Evolutionary conservation across 2,113 vertebrate genomes (phyloP), one percentile per base, ranked within the genome.

Genomic region (Nothobranchius kuhntae): DNA sequence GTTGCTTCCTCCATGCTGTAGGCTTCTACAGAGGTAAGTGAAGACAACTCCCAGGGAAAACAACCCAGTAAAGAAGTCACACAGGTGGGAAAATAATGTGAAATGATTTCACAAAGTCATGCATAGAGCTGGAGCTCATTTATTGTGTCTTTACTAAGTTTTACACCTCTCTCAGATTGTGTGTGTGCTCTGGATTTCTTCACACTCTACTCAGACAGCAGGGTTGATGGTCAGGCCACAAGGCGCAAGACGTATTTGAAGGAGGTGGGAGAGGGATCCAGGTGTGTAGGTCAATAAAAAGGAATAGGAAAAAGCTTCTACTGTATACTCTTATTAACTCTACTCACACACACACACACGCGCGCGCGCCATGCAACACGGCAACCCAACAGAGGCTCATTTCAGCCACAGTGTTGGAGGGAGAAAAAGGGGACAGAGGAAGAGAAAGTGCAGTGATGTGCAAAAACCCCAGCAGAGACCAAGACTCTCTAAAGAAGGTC

Each of bases 81-180:
- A 59, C 57, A 67, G 61, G 73, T 68, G 73, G 0, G 48, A 7
- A 40, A 40, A 40, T 3, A 40, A 7, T 40, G 40, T 21, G 60
- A 58, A 40, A 61, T 77, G 64, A 72, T 78, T 73, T 12, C 68
- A 71, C 73, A 75, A 65, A 68, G 68, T 54, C 65, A 68, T 61
- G 26, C 63, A 53, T 64, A 7, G 45, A 63, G 46, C 48, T 70
- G 44, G 8, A 52, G 73, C 45, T 38, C 68, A 38, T 78, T 74
- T 53, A 68, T 81, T 72, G 40, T 9, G 10, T 56, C 9, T 71
- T 30, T 21, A 64, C 4, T 2, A 61, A 46, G 17, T 51, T 40
- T 55, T 17, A 21, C 55, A 47, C 42, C 3, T 0, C 54, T 10
- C 17, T 17, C 44, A 1, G 61, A 75, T 40, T 36, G 52, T 52